Evolutionary conservation across 1,140 invertebrate genomes (phyloP).

Genomic region (Telenomus remus): DNA sequence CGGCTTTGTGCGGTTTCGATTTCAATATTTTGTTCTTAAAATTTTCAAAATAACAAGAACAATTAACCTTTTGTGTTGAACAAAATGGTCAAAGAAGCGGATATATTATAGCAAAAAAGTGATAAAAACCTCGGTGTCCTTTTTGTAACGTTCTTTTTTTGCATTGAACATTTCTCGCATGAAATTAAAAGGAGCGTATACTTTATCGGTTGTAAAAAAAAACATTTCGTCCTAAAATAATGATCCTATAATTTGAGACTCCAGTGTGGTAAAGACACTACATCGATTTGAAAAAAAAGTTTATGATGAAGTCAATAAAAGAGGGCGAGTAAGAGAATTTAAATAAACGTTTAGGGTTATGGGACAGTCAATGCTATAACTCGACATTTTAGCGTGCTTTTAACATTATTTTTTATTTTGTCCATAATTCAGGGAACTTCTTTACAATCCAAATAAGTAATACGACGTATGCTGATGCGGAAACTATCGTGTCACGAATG

Average conservation of each 20-base stretch:
- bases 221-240: slow-evolving; percentile 19
- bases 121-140: slow-evolving; percentile 28
- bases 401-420: too few relatives aligned
- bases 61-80: too few relatives aligned
- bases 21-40: slow-evolving; percentile 17
- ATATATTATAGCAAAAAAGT: too few relatives aligned
- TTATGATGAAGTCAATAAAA: slow-evolving; percentile 32
- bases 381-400: background rate
- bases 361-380: slow-evolving; percentile 1
- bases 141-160: slow-evolving; percentile 18
- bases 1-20: slow-evolving; percentile 14
- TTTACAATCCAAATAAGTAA: too few relatives aligned
- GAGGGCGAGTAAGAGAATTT: slow-evolving; percentile 11
- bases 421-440: background rate
- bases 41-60: too few relatives aligned
- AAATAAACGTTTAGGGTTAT: slow-evolving; percentile 32
- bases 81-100: too few relatives aligned
- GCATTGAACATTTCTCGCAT: background rate
- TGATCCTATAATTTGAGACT: slow-evolving; percentile 23
- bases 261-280: slow-evolving; percentile 11
- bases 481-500: too few relatives aligned
- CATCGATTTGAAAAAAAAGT: slow-evolving; percentile 20
- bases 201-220: slow-evolving; percentile 40
- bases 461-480: too few relatives aligned
- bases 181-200: slow-evolving; percentile 31